Evolutionary conservation across 2,113 vertebrate species (phyloP), one percentile per base, ranked within the genome.

Genomic region (Misgurnus mizolepis): DNA sequence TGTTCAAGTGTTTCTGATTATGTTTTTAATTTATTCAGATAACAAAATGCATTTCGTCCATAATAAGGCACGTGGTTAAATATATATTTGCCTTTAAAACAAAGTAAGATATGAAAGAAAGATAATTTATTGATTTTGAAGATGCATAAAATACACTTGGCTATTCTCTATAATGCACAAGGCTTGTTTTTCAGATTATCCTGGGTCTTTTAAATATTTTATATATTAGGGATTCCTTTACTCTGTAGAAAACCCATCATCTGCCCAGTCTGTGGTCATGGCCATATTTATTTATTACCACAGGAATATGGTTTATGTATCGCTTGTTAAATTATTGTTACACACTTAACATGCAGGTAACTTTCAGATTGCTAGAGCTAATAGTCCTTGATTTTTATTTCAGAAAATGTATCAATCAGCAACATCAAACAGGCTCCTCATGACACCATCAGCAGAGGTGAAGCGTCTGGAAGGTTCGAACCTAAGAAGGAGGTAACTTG

Each of bases 321-420:
- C 40, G 62, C 62, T 65, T 41, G 22, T 22, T 22, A n/a, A 41
- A 15, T 17, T 41, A 41, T 39, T 3, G 1, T 34, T 69, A 39
- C 22, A 55, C 69, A 55, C 22, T 71, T 39, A 55, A 55, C 39
- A 4, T 43, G n/a, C 39, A n/a, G 4, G 69, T 72, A 12, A 41
- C 53, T 58, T 60, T 73, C 14, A 43, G 22, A 43, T 73, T 40
- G 40, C 53, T 12, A 40, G 14, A 58, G 70, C 15, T 73, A 73
- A 60, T 41, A 40, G 34, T 73, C 53, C 41, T 7, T 55, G 14
- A 72, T 72, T 72, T 72, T n/a, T 12, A 56, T 55, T 56, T 66
- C 27, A 71, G 27, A 55, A 71, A 71, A 71, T 71, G 69, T 53
- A 71, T 3, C 7, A 50, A 50, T 12, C 17, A 1, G 11, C 71